These are phyloP conservation scores for Pipa parva DNA, from an alignment of 2,113 vertebrate genomes.

Conservation along the genomic window DNA sequence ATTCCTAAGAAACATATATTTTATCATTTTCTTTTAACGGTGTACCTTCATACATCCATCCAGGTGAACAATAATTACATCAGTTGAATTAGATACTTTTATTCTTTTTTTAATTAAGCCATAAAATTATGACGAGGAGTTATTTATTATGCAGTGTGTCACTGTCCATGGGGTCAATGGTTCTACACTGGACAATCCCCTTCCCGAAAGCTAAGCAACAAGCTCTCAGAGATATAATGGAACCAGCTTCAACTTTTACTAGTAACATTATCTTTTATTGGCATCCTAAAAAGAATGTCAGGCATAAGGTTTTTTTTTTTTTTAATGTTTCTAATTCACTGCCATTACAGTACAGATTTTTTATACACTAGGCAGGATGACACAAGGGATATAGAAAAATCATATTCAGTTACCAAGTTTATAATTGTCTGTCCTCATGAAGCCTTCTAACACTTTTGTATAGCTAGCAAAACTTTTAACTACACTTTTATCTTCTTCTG, in stretches of 20 bases:
- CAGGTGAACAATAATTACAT: slow-evolving; percentile 1
- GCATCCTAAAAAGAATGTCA: slow-evolving; percentile 74
- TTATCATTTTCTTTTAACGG: not conserved
- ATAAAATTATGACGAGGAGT: slow-evolving; percentile 4
- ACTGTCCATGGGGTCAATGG: slow-evolving; percentile 34
- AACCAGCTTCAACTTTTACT: slow-evolving; percentile 68
- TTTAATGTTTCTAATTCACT: slow-evolving; percentile 47
- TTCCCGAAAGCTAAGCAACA: slow-evolving; percentile 5
- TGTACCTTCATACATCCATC: not conserved
- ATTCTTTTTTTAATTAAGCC: slow-evolving; percentile 31
- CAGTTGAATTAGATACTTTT: slow-evolving; percentile 2
- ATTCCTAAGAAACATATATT: not conserved
- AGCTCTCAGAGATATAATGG: slow-evolving; percentile 40
- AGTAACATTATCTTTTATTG: slow-evolving; percentile 74
- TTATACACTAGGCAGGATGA: slow-evolving; percentile 42
- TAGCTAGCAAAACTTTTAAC: slow-evolving; percentile 17
- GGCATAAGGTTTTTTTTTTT: slow-evolving; percentile 50
- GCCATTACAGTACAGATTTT: slow-evolving; percentile 51
- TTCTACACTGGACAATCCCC: slow-evolving; percentile 21
- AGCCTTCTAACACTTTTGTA: slow-evolving; percentile 15
- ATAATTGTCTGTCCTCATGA: slow-evolving; percentile 5
- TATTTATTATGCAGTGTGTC: slow-evolving; percentile 24
- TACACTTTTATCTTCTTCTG: not conserved
- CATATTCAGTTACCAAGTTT: slow-evolving; percentile 18
- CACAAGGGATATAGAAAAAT: slow-evolving; percentile 8